Percentiles rank a stretch among this genome's conserved stretches.
phyloP scores from a whole-genome alignment of 2,888 invertebrate genomes.

The Nematopogon swammerdamellus region DNA sequence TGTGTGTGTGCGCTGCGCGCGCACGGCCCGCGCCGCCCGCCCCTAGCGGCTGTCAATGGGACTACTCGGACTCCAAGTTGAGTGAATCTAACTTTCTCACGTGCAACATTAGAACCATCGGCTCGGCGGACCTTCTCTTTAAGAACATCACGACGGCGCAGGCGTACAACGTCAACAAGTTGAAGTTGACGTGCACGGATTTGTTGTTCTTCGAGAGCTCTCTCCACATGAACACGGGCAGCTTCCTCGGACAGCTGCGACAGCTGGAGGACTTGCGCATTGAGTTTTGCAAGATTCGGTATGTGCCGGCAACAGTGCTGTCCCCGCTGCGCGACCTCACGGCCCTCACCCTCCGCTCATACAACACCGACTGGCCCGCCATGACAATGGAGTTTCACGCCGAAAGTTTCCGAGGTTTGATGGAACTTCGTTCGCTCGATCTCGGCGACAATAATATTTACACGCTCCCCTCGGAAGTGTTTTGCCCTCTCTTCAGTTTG shows the following conservation, averaged over 20 bases:
- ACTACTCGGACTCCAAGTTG: constrained; percentile 54
- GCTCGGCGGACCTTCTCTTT: constrained; percentile 65
- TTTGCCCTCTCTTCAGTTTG: constrained; percentile 69
- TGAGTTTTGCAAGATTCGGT: constrained; percentile 75
- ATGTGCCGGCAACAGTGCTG: constrained; percentile 68
- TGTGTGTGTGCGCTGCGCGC: constrained; percentile 45
- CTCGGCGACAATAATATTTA: constrained; percentile 75
- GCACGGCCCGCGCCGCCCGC: constrained; percentile 56
- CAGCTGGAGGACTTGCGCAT: constrained; percentile 70
- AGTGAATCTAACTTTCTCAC: constrained; percentile 60
- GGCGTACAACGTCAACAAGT: constrained; percentile 66
- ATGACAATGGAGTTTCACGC: constrained; percentile 75
- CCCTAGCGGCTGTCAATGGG: constrained; percentile 75
- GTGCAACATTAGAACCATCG: constrained; percentile 71
- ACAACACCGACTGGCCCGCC: constrained; percentile 75
- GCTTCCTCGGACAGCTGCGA: constrained; percentile 63
- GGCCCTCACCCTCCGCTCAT: constrained; percentile 67
- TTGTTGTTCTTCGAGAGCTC: constrained; percentile 72
- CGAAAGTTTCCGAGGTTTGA: constrained; percentile 68
- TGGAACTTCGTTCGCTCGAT: constrained; percentile 65
- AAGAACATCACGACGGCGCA: constrained; percentile 70
- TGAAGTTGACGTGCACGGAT: constrained; percentile 70
- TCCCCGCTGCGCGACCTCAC: constrained; percentile 65
- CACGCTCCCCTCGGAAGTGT: constrained; percentile 66
- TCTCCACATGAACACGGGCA: constrained; percentile 58